Conservation (phyloP, 2,888 invertebrate genomes). For the Drosophila colorata region DNA sequence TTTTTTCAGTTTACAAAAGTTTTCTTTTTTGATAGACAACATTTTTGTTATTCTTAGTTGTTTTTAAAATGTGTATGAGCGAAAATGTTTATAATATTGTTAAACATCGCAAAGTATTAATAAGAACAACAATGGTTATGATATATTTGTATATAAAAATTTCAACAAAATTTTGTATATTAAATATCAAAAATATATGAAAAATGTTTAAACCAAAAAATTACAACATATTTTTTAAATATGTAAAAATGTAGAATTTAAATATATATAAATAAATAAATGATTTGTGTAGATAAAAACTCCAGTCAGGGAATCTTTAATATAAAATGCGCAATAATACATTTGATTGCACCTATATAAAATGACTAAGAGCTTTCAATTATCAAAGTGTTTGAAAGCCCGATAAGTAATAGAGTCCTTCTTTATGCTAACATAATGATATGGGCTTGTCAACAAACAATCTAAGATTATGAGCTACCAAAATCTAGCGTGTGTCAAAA, state of each 20-base stretch:
- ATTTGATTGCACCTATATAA: not conserved
- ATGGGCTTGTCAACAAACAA: not conserved
- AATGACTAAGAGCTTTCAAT: not conserved
- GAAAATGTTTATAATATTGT: too few relatives aligned
- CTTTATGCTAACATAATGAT: not conserved
- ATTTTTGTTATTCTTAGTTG: not conserved
- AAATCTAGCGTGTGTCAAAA: slow-evolving; percentile 24
- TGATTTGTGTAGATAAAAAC: too few relatives aligned
- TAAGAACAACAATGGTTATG: too few relatives aligned
- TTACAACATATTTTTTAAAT: too few relatives aligned
- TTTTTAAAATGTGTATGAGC: not conserved
- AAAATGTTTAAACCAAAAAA: too few relatives aligned
- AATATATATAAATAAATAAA: too few relatives aligned
- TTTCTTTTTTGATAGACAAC: not conserved
- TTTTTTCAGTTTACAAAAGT: not conserved
- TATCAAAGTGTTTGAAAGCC: slow-evolving; percentile 14
- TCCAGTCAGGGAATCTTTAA: not conserved
- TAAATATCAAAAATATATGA: too few relatives aligned
- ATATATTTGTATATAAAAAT: too few relatives aligned
- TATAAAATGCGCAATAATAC: not conserved
- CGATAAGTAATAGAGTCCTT: not conserved
- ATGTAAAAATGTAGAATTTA: too few relatives aligned
- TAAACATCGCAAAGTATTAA: too few relatives aligned
- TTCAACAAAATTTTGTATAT: too few relatives aligned
- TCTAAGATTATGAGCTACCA: not conserved